Evolutionary conservation across 2,113 vertebrate genomes (phyloP), one percentile per base, ranked within the genome.

Genomic region (Nymphicus hollandicus): DNA sequence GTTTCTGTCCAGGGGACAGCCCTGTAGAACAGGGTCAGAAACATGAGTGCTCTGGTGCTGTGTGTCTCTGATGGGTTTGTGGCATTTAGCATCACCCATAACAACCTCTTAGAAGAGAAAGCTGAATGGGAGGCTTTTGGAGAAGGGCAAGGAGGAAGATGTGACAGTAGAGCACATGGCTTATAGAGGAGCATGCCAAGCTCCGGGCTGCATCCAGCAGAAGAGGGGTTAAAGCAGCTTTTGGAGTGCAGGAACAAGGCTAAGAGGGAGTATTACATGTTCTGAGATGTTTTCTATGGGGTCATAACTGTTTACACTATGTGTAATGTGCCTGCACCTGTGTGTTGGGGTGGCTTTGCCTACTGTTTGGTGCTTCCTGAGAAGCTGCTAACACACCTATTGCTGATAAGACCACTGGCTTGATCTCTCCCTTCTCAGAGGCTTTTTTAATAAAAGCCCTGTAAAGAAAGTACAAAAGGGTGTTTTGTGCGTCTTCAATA

Each of bases 371-470:
- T 1, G 85, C 89, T 95, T 73, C 94, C 79, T 50, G 74, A 83
- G 82, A 81, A 88, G 85, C 89, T 92, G 84, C 63, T 93, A 78
- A 83, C 23, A 52, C 0, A 53, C 43, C 35, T 24, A 2, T 8
- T 50, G 79, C 76, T 86, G 90, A 90, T 41, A 82, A 91, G 79
- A 83, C 78, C 1, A 1, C 79, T 83, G 85, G 58, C 96, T 88
- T 96, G 53, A 91, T 94, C 82, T 90, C 88, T 78, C 69, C 55
- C 76, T 81, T 47, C 76, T 63, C 19, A 18, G 81, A 81, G 93
- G 66, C 69, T 86, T 88, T 94, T 95, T 91, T 79, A 61, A 95
- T 89, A 93, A 96, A 96, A 91, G 77, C 69, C 68, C 80, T 82
- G 7, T 78, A 91, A 92, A 89, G 24, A 46, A 94, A 82, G 49